These are phyloP conservation scores for Enteromius afrohamiltoni DNA, from an alignment of 2,797 vertebrate species.

Conservation along the genomic window DNA sequence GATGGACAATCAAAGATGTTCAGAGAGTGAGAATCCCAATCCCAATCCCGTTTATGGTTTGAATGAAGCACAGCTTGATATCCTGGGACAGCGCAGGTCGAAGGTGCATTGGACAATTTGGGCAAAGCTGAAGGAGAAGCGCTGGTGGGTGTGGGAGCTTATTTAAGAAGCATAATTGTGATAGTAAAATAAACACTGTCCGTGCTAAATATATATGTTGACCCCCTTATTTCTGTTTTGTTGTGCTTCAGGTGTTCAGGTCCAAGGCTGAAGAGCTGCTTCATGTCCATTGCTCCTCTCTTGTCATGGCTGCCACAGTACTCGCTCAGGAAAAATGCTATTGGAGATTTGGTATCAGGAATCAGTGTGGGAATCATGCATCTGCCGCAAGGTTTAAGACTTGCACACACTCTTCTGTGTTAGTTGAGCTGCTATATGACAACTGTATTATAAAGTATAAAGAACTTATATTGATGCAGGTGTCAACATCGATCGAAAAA, in stretches of 20 bases:
- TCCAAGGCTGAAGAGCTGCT: constrained; percentile 71
- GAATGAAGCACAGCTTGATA: constrained; percentile 69
- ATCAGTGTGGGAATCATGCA: constrained; percentile 89
- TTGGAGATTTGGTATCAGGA: constrained; percentile 88
- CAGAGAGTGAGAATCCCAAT: constrained; percentile 28
- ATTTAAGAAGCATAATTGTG: constrained; percentile 14
- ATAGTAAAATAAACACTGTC: background rate
- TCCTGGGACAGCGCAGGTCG: constrained; percentile 60
- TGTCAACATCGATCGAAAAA: background rate
- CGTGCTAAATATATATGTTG: background rate
- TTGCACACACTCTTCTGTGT: background rate
- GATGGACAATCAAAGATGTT: constrained; percentile 45
- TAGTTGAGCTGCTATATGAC: background rate
- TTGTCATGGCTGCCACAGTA: constrained; percentile 89
- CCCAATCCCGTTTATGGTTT: constrained; percentile 48
- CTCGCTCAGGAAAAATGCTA: constrained; percentile 82
- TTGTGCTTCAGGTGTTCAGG: constrained; percentile 78
- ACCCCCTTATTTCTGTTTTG: background rate
- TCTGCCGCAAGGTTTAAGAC: constrained; percentile 83
- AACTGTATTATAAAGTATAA: background rate
- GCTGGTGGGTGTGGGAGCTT: constrained; percentile 63
- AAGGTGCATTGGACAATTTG: constrained; percentile 57
- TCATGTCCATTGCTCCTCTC: constrained; percentile 81
- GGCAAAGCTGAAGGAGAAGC: constrained; percentile 60
- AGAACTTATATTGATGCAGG: background rate